phyloP scores from a whole-genome alignment of 2,113 vertebrate species.

The Protomyctophum bolini region DNA sequence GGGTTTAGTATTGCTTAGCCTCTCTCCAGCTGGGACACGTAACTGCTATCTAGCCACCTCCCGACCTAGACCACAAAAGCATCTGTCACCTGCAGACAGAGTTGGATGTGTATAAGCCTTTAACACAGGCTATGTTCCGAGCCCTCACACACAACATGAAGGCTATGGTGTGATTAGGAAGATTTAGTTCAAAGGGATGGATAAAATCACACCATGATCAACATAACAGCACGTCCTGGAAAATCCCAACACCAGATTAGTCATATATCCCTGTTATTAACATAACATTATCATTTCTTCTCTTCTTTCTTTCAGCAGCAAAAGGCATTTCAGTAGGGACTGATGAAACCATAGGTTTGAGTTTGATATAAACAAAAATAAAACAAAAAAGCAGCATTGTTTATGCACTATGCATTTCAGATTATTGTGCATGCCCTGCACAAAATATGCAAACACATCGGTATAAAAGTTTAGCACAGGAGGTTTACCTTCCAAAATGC shows the following conservation, averaged over 20 bases:
- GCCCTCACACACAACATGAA: conserved; percentile 36
- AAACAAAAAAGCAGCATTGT: conserved; percentile 71
- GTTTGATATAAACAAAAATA: conserved; percentile 54
- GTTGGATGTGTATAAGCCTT: neutral
- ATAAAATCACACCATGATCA: conserved; percentile 44
- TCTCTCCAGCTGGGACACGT: conserved; percentile 55
- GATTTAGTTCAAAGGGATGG: conserved; percentile 50
- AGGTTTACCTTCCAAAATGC: conserved; percentile 37
- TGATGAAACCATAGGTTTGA: conserved; percentile 58
- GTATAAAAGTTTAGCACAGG: conserved; percentile 44
- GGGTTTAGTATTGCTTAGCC: conserved; percentile 75
- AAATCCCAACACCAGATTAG: conserved; percentile 51
- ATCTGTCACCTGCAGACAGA: conserved; percentile 46
- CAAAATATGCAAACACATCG: conserved; percentile 72
- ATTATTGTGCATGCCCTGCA: conserved; percentile 61
- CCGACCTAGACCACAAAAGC: conserved; percentile 26
- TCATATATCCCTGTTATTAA: conserved; percentile 55
- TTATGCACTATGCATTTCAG: conserved; percentile 70
- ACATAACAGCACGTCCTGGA: conserved; percentile 36
- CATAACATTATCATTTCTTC: conserved; percentile 13
- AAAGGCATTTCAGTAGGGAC: conserved; percentile 73
- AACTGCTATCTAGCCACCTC: conserved; percentile 24
- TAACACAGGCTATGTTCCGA: no score
- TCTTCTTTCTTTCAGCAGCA: conserved; percentile 61
- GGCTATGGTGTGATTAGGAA: conserved; percentile 57